phyloP scores from a whole-genome alignment of 2,888 invertebrate species.

The Luffia ferchaultella region DNA sequence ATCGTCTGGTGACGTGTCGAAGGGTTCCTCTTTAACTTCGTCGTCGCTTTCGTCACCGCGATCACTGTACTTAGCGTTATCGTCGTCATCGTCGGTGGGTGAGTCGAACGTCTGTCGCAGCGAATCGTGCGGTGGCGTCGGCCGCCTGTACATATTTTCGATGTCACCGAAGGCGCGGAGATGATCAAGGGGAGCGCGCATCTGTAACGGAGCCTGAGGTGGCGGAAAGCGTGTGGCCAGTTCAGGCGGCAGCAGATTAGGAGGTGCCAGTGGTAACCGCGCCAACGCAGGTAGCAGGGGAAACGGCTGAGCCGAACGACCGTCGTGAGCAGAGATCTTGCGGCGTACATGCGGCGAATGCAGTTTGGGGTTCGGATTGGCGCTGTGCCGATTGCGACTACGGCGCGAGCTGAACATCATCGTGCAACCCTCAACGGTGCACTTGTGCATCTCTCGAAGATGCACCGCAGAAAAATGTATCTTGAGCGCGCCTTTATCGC shows the following conservation, averaged over 20 bases:
- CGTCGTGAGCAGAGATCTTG: constrained; percentile 93
- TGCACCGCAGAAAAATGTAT: constrained; percentile 99
- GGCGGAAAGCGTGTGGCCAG: constrained; percentile 48
- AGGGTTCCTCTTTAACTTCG: constrained; percentile 34
- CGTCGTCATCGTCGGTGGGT: constrained; percentile 26
- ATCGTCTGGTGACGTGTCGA: constrained; percentile 28
- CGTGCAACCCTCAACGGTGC: constrained; percentile 96
- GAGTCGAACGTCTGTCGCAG: constrained; percentile 16
- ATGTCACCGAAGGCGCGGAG: constrained; percentile 62
- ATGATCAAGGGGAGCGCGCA: constrained; percentile 48
- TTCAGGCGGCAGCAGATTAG: constrained; percentile 71
- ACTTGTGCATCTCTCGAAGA: constrained; percentile 97
- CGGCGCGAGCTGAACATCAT: constrained; percentile 98
- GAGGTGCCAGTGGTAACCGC: constrained; percentile 75
- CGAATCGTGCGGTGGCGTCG: constrained; percentile 42
- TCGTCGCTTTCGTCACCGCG: constrained; percentile 29
- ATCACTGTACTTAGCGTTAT: constrained; percentile 39
- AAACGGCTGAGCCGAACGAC: constrained; percentile 85
- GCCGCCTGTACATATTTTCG: constrained; percentile 59
- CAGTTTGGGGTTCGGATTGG: constrained; percentile 96
- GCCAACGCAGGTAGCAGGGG: constrained; percentile 75
- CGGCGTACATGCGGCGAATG: constrained; percentile 94
- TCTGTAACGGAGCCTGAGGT: constrained; percentile 29
- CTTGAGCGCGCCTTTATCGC: constrained; percentile 98
- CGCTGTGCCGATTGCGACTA: constrained; percentile 94